These are phyloP conservation scores for Propithecus deckenii DNA, from an alignment of 2,797 vertebrate species.

Conservation along the genomic window DNA sequence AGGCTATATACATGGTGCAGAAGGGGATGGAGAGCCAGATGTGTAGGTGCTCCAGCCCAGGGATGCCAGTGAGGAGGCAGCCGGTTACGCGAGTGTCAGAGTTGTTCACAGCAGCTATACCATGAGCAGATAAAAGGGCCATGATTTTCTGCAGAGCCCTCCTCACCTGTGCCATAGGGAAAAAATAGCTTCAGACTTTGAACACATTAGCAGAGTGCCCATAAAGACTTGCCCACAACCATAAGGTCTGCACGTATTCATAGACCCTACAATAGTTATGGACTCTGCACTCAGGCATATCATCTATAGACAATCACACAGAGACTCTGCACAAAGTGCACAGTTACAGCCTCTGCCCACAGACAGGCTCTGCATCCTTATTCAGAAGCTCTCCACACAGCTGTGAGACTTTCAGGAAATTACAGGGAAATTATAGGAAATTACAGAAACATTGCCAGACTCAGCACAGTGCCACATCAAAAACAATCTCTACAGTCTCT, in stretches of 20 bases:
- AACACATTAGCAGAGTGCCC: not conserved
- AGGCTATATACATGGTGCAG: constrained; percentile 49
- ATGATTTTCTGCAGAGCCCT: not conserved
- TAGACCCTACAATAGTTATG: not conserved
- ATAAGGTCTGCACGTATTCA: not conserved
- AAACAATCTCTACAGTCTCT: not conserved
- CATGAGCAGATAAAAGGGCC: not conserved
- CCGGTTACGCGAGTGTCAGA: constrained; percentile 16
- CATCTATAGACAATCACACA: not conserved
- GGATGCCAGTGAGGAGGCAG: constrained; percentile 65
- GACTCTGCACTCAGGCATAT: not conserved
- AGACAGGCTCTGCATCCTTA: not conserved
- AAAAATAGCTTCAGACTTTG: not conserved
- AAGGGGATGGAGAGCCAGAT: constrained; percentile 65
- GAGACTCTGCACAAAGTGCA: not conserved
- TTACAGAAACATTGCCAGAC: not conserved
- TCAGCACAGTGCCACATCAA: not conserved
- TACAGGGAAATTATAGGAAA: too few species aligned
- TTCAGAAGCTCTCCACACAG: not conserved
- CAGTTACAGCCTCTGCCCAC: not conserved
- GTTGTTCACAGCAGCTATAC: not conserved
- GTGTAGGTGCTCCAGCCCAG: constrained; percentile 64
- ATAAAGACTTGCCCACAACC: not conserved
- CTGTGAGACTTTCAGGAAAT: not conserved
- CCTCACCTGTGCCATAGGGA: not conserved